Base-by-base conservation (phyloP, 53 echinoderm and acorn worm genomes). In the Mesocentrotus franciscanus region DNA sequence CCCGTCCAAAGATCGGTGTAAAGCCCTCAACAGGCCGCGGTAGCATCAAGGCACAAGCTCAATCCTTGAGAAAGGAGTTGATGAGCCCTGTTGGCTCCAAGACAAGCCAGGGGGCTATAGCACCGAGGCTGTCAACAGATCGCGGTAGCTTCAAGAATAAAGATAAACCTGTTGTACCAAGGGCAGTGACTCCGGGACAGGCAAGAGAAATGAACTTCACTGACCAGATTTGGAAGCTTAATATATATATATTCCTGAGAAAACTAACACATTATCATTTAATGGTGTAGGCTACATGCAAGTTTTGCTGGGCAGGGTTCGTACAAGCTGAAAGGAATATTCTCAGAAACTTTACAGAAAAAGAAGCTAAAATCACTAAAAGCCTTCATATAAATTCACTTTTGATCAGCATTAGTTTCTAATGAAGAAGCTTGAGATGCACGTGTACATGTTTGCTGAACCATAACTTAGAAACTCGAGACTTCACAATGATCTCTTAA, bases 201-300 rank as follows among this genome's bases (percentile, higher is more conserved):
- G 87, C 87, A 87, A 87, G 87, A 87, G 0, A 87, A 26, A 58
- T 18, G 15, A 87, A 58, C 58, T 26, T 85, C 87, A 26, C 16
- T 29, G 58, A 87, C 58, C 56, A 14, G 57, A 56, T 87, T 87
- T 87, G 87, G 87, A 87, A 87, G 87, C 87, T 57, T 87, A 22
- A 35, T 57, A 81, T 81, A 81, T 74, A 83, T 84, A 59, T 87
- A 87, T n/a, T 87, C 87, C 33, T 8, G 87, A 58, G 87, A 87
- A 58, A 57, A 87, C 87, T 87, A 87, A 87, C 58, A 36, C 33
- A 49, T 55, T 4, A 87, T 87, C 58, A 87, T 87, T 8, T 87
- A 87, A 14, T 10, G 29, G 87, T 87, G 87, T 27, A 87, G 87
- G 87, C 81, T 81, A 42, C 42, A 36, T 42, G 33, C 39, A 39